Conservation (phyloP, 2,797 vertebrate genomes). For the Dermochelys coriacea region DNA sequence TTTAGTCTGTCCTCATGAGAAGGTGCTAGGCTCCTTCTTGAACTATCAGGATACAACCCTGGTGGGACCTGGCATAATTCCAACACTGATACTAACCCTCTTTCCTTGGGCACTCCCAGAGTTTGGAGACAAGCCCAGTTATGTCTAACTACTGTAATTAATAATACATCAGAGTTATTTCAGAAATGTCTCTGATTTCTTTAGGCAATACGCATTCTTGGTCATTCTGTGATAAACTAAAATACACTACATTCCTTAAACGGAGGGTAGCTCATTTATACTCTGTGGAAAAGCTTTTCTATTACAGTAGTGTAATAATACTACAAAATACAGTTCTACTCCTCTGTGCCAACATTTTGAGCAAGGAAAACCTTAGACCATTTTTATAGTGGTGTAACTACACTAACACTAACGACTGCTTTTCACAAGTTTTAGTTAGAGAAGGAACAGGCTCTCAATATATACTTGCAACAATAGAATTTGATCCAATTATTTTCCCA, state of each 20-base stretch:
- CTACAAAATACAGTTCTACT: neutral
- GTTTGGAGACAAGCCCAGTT: conserved; percentile 23
- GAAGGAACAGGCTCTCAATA: neutral
- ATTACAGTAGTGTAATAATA: neutral
- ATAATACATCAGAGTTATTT: conserved; percentile 49
- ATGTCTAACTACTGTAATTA: conserved; percentile 37
- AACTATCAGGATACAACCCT: neutral
- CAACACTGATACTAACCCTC: conserved; percentile 4
- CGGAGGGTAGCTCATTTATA: neutral
- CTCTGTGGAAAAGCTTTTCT: neutral
- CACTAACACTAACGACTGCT: neutral
- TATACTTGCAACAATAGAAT: neutral
- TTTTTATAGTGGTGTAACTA: neutral
- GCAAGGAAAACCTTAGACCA: neutral
- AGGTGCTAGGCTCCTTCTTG: conserved; percentile 13
- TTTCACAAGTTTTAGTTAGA: neutral
- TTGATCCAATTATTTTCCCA: neutral
- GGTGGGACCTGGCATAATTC: conserved; percentile 2
- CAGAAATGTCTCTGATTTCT: conserved; percentile 44
- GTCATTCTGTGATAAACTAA: conserved; percentile 8
- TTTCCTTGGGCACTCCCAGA: neutral
- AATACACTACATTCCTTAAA: neutral
- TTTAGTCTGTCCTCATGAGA: neutral
- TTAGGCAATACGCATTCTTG: neutral
- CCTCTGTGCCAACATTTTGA: neutral